Base-by-base conservation (phyloP, 1,140 invertebrate genomes). In the Marisa cornuarietis region DNA sequence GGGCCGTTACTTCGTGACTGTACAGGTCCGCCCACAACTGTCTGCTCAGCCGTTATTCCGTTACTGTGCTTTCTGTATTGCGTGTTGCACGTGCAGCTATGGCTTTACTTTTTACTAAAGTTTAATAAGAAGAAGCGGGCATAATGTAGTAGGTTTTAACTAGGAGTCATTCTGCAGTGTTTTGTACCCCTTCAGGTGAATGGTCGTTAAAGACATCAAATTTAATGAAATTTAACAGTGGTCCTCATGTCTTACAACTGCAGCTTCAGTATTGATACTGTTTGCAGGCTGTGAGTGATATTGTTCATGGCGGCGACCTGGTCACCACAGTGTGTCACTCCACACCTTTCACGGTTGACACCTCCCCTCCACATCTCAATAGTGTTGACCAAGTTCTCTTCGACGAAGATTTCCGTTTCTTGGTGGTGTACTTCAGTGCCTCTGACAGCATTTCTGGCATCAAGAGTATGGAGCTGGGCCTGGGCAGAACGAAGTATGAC, bases 281-380 rank as follows among this genome's bases (percentile, higher is more conserved):
- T 18, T 58, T 18, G 16, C 85, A 85, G 78, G 85, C 85, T 16
- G 66, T 87, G 11, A 87, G 85, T 71, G 84, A 83, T 65, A 79
- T 86, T n/a, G 79, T 85, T 10, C 78, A 82, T 66, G 87, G 87
- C 22, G 87, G 87, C n/a, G 83, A 85, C 16, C 76, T 88, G 69
- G 87, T 87, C 26, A 87, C 85, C 22, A 85, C 87, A 20, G 87
- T 88, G 5, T 88, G 87, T 75, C 84, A 88, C 76, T 83, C 83
- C 5, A 83, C 81, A 22, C 84, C 87, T 14, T 74, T 87, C 26
- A 82, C 76, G 16, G 84, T 88, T 3, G 87, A 88, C 79, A 86
- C 84, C n/a, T 81, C 84, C 8, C 84, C 84, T 26, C 86, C 87
- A 20, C 61, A 82, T 54, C 84, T 88, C 31, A 31, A 79, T 61